Conservation (phyloP, 2,797 vertebrate genomes). For the Gallinago solitaria region DNA sequence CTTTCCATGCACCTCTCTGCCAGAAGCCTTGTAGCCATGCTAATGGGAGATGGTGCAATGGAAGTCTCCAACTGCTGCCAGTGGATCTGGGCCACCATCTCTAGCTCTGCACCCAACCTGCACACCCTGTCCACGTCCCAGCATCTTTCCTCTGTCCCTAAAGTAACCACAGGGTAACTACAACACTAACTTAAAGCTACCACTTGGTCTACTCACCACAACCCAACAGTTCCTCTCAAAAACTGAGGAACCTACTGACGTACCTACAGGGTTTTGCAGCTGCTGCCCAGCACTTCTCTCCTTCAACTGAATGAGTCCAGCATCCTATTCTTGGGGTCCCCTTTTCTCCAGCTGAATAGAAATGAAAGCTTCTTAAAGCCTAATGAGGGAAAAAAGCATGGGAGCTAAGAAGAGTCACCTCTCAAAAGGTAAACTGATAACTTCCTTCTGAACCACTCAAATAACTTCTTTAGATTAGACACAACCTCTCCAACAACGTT, state of each 20-base stretch:
- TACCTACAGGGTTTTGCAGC: conserved; percentile 74
- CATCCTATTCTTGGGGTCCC: conserved; percentile 75
- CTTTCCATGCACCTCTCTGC: neutral
- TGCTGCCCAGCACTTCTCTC: conserved; percentile 65
- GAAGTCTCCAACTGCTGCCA: neutral
- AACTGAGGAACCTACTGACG: neutral
- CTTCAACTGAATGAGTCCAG: conserved; percentile 76
- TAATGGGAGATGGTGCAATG: neutral
- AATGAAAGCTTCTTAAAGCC: conserved; percentile 77
- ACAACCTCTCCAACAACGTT: neutral
- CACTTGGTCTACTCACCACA: rapidly evolving
- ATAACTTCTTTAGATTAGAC: neutral
- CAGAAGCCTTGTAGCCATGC: rapidly evolving
- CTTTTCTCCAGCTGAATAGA: conserved; percentile 83
- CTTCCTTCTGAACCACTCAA: neutral
- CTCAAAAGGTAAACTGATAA: neutral
- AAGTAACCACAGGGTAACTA: neutral
- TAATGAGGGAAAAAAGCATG: conserved; percentile 5
- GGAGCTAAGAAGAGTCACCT: neutral
- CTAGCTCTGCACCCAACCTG: no score
- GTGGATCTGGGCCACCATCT: neutral
- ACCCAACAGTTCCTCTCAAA: neutral
- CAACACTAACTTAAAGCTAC: neutral
- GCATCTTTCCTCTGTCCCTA: neutral
- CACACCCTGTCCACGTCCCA: neutral